These are phyloP conservation scores for Patiria miniata DNA, from an alignment of 35 echinoderm and acorn worm genomes.

Conservation along the genomic window DNA sequence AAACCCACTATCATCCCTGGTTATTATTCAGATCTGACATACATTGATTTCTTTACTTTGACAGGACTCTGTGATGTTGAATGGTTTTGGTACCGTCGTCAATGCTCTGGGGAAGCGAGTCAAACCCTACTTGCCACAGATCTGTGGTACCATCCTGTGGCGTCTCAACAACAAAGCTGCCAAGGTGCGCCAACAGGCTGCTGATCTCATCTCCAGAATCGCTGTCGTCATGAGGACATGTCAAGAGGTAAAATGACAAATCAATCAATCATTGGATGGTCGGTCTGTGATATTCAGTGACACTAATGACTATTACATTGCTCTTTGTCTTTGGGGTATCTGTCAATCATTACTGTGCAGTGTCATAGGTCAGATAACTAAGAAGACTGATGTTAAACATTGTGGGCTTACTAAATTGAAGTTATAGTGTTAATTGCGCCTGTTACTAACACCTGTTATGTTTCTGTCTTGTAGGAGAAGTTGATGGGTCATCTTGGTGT, in stretches of 20 bases:
- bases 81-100: conserved; percentile 95
- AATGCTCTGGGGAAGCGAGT: conserved; percentile 96
- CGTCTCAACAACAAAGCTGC: conserved; percentile 99
- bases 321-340: too few species aligned
- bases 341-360: too few species aligned
- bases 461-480: conserved; percentile 77
- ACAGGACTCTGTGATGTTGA: conserved; percentile 99
- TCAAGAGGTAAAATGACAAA: conserved; percentile 87
- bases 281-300: too few species aligned
- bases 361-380: too few species aligned
- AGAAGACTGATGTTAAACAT: too few species aligned
- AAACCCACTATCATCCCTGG: too few species aligned
- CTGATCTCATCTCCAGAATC: conserved; percentile 98
- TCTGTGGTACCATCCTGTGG: conserved; percentile 99
- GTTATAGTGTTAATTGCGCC: too few species aligned
- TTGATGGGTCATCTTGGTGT: conserved; percentile 99
- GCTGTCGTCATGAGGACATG: conserved; percentile 99
- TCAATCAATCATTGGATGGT: too few species aligned
- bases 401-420: too few species aligned
- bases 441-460: not conserved
- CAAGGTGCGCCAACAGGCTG: conserved; percentile 94
- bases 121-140: conserved; percentile 97
- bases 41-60: not conserved
- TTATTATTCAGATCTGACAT: too few species aligned
- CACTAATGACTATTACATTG: too few species aligned